These are phyloP conservation scores for Eupristina koningsbergeri DNA, from an alignment of 1,140 invertebrate species.

Conservation along the genomic window DNA sequence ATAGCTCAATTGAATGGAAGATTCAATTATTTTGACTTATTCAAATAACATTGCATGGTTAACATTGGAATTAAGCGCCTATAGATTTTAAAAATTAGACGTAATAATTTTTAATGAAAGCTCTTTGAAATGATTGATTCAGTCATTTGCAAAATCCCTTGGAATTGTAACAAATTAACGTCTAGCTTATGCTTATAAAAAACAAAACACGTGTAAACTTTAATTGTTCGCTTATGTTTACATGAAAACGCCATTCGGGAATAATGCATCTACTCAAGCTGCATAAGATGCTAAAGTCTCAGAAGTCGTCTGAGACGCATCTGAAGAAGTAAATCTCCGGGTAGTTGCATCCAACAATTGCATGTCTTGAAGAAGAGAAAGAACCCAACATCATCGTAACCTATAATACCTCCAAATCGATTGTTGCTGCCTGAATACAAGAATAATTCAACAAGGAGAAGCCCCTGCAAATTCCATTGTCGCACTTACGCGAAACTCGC, in stretches of 20 bases:
- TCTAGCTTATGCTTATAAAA: no score
- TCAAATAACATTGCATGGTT: no score
- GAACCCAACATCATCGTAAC: background rate
- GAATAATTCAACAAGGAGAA: background rate
- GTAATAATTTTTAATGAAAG: no score
- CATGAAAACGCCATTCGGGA: background rate
- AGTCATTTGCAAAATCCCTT: no score
- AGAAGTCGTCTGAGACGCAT: background rate
- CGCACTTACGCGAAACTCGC: background rate
- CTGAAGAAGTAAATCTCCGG: background rate
- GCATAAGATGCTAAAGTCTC: background rate
- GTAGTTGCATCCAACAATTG: background rate
- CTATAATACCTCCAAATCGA: constrained; percentile 3
- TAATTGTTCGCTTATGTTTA: background rate
- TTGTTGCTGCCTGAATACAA: background rate
- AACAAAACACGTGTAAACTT: no score
- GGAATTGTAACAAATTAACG: no score
- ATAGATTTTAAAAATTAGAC: no score
- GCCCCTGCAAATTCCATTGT: constrained; percentile 11
- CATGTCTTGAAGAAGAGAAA: background rate
- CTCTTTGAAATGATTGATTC: no score
- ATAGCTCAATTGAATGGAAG: no score
- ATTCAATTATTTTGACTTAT: no score
- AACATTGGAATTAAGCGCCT: no score
- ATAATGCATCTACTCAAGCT: background rate